Evolutionary conservation across 2,888 invertebrate species (phyloP), one percentile per base, ranked within the genome.

Genomic region (Trissonchulus sp.): DNA sequence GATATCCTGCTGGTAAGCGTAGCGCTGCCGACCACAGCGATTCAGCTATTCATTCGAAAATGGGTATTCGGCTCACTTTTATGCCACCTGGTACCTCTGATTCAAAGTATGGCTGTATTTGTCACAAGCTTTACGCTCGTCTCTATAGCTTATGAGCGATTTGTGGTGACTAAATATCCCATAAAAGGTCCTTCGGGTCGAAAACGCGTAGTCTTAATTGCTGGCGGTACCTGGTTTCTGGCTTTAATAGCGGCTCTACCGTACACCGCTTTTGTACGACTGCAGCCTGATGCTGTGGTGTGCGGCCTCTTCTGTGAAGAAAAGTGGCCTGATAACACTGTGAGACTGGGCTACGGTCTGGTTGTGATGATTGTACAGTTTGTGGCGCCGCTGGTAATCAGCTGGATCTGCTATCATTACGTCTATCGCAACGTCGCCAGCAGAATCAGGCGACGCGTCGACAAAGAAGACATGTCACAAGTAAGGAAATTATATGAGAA

Each of bases 51-150:
- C n/a, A 31, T 8, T 15, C 71, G 71, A 15, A n/a, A 33, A 23
- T 69, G 71, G 71, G 36, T 37, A 3, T 35, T 69, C 15, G 71
- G 71, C n/a, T 2, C 35, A 2, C n/a, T 34, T 28, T 8, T 34
- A 15, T 69, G 71, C 34, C 71, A 36, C 28, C 23, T 37, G 8
- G 3, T 69, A 3, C 71, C 71, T 8, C 36, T 69, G 34, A 23
- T 69, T 36, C 71, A 69, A n/a, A 36, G 71, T 36, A 36, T n/a
- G 31, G 28, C 35, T 35, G 71, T 69, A 3, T 69, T 69, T 34
- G 71, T 69, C 8, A 34, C 71, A 2, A 69, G 71, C 37, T 69
- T 36, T 69, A 69, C 71, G 28, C 34, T 69, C 33, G 71, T 69
- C 3, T 31, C 36, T 3, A 69, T 69, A 28, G 71, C 71, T 15